A percentile compares a stretch with the other conserved stretches of the same genome.
Conservation (phyloP, 2,797 vertebrate genomes). For the Halcyon chelicuti region DNA sequence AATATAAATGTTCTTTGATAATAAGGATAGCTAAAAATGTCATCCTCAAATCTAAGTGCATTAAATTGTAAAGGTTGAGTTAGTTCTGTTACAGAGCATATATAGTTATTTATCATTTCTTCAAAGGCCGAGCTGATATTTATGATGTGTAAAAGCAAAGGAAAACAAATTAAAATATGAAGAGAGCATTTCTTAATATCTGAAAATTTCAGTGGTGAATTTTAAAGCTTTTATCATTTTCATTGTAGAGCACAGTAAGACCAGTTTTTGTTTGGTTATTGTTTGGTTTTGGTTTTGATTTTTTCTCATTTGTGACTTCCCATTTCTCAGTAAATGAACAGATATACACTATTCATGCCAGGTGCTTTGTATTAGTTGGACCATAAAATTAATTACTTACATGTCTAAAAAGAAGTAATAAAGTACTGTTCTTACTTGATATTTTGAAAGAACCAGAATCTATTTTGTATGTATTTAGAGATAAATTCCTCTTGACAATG, state of each 20-base stretch:
- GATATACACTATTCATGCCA: neutral
- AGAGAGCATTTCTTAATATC: neutral
- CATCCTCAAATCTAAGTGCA: slow-evolving; percentile 21
- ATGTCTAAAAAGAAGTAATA: neutral
- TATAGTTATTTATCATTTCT: neutral
- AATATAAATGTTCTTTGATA: slow-evolving; percentile 37
- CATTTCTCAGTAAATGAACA: neutral
- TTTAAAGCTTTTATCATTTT: neutral
- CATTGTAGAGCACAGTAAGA: neutral
- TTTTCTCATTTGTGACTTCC: neutral
- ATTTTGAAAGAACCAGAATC: neutral
- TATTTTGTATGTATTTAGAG: neutral
- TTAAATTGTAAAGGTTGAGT: slow-evolving; percentile 31
- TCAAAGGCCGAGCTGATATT: neutral
- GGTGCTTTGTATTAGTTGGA: neutral
- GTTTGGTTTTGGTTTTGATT: too few relatives aligned
- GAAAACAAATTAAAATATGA: neutral
- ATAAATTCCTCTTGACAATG: neutral
- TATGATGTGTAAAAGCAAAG: neutral
- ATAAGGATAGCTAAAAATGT: slow-evolving; percentile 24
- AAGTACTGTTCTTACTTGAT: neutral
- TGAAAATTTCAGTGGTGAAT: neutral
- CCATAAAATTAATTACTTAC: neutral
- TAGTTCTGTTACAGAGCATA: neutral
- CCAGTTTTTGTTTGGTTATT: neutral